Conservation (phyloP, 2,888 invertebrate genomes). For the Rhopalosiphum nymphaeae region DNA sequence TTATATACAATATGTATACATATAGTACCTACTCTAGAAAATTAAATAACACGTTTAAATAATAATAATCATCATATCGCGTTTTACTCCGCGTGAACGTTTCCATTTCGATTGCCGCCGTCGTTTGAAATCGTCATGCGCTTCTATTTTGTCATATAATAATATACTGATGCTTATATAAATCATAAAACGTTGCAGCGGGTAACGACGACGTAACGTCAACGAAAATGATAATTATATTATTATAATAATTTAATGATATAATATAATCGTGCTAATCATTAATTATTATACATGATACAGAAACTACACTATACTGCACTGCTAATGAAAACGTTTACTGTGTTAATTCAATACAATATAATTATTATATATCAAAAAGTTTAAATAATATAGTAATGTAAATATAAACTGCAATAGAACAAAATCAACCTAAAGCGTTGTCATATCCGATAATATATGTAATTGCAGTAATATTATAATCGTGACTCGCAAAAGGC, state of each 20-base stretch:
- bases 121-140: background rate
- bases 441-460: constrained; percentile 16
- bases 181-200: background rate
- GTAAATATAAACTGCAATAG: background rate
- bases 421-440: constrained; percentile 54
- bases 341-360: constrained; percentile 55
- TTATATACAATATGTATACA: background rate
- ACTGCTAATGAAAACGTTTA: constrained; percentile 52
- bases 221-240: background rate
- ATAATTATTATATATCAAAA: constrained; percentile 25
- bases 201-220: constrained; percentile 2
- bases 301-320: constrained; percentile 48
- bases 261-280: constrained; percentile 55
- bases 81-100: constrained; percentile 26
- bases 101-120: constrained; percentile 6
- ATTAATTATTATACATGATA: constrained; percentile 49
- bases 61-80: constrained; percentile 2
- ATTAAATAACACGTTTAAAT: constrained; percentile 52
- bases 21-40: constrained; percentile 33
- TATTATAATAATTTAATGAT: constrained; percentile 13
- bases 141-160: constrained; percentile 1
- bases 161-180: background rate
- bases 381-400: constrained; percentile 31
- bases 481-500: constrained; percentile 38
- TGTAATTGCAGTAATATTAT: constrained; percentile 12